Base-by-base conservation (phyloP, 2,888 invertebrate genomes). In the Heptascelio sp. region DNA sequence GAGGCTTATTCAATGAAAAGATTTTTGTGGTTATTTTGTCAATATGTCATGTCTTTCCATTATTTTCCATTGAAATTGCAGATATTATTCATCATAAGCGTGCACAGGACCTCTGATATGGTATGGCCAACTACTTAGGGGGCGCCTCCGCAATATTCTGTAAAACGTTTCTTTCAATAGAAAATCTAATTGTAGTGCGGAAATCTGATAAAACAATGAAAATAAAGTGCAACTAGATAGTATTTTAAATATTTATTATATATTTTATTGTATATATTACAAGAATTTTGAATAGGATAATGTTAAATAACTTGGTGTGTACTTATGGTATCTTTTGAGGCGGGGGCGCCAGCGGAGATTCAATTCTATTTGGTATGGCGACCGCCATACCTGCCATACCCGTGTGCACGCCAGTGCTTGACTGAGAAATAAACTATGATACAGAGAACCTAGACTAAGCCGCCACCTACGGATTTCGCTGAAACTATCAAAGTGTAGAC, bases 21-120 rank as follows among this genome's bases (percentile, higher is more conserved):
- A n/a, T n/a, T n/a, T n/a, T n/a, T n/a, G n/a, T n/a, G n/a, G n/a
- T n/a, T n/a, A n/a, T n/a, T n/a, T n/a, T n/a, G n/a, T n/a, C n/a
- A n/a, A n/a, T n/a, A n/a, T n/a, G n/a, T n/a, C n/a, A n/a, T n/a
- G n/a, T n/a, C n/a, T n/a, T n/a, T n/a, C n/a, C n/a, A n/a, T n/a
- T n/a, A n/a, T n/a, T n/a, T n/a, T n/a, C n/a, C n/a, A n/a, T n/a
- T n/a, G n/a, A n/a, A n/a, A n/a, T n/a, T n/a, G n/a, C n/a, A n/a
- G n/a, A n/a, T n/a, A n/a, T n/a, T n/a, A n/a, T n/a, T n/a, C n/a
- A 17, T 37, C 64, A 97, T 99, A 96, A 25, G 43, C 37, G 59
- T 62, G 43, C 46, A 62, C 46, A 62, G 49, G 30, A 21, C 0
- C 13, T 49, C 30, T 9, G 25, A 15, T 64, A 49, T 53, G 53